Evolutionary conservation across 2,888 invertebrate genomes (phyloP).

Genomic region (Andrena marginata): DNA sequence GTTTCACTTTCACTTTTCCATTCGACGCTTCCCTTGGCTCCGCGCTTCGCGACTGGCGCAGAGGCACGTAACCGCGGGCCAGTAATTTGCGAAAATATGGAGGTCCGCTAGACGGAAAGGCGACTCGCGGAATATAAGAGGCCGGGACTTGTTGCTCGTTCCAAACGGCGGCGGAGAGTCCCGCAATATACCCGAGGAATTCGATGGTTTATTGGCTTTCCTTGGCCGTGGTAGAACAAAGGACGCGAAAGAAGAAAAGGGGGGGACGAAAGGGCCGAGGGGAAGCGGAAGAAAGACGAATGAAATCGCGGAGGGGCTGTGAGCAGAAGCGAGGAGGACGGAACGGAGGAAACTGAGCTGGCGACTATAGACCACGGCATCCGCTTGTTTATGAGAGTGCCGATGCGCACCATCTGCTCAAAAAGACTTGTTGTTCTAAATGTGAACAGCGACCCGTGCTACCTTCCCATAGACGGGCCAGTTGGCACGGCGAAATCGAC

Average conservation of each 20-base stretch:
- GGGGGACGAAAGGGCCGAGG: conserved; percentile 31
- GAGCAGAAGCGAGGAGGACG: conserved; percentile 38
- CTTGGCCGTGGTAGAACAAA: conserved; percentile 80
- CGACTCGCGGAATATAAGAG: conserved; percentile 80
- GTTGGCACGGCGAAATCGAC: conserved; percentile 58
- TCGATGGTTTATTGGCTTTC: conserved; percentile 84
- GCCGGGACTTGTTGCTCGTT: conserved; percentile 82
- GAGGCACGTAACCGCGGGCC: conserved; percentile 64
- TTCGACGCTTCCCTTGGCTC: conserved; percentile 36
- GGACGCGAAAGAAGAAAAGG: conserved; percentile 60
- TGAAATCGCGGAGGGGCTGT: conserved; percentile 44
- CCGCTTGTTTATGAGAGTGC: conserved; percentile 82
- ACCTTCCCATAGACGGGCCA: conserved; percentile 41
- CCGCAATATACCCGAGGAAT: conserved; percentile 82
- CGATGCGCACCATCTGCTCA: conserved; percentile 81
- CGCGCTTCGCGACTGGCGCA: conserved; percentile 46
- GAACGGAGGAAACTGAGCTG: conserved; percentile 52
- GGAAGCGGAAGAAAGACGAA: conserved; percentile 65
- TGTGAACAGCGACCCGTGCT: conserved; percentile 70
- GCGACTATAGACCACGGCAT: conserved; percentile 77
- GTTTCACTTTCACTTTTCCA: conserved; percentile 47
- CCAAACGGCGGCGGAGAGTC: conserved; percentile 74
- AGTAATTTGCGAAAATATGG: conserved; percentile 71
- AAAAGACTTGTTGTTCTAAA: conserved; percentile 82
- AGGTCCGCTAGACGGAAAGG: conserved; percentile 69